Conservation (phyloP, 2,888 invertebrate species). For the Aspidiotus destructor region DNA sequence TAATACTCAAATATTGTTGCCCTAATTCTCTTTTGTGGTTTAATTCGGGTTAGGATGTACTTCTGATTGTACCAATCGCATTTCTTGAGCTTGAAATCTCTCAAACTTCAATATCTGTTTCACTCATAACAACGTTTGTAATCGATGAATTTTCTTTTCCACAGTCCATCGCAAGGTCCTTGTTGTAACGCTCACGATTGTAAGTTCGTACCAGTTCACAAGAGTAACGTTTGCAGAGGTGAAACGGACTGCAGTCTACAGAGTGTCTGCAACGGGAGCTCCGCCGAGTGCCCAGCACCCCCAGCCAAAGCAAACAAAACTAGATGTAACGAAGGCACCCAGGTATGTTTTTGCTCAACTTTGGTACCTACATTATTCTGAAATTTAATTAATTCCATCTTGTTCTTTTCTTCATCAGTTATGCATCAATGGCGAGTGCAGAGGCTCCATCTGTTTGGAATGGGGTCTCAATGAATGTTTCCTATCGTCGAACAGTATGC, state of each 20-base stretch:
- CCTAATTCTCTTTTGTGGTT: too few relatives aligned
- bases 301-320: constrained; percentile 74
- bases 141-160: constrained; percentile 36
- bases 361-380: not conserved
- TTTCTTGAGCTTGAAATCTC: too few relatives aligned
- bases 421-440: constrained; percentile 82
- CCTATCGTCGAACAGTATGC: constrained; percentile 66
- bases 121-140: not conserved
- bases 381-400: not conserved
- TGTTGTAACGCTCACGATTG: constrained; percentile 79
- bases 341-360: constrained; percentile 17
- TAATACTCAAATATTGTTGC: too few relatives aligned
- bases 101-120: too few relatives aligned
- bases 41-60: too few relatives aligned
- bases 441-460: constrained; percentile 87
- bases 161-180: constrained; percentile 92
- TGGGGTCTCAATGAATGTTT: constrained; percentile 95
- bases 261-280: constrained; percentile 73
- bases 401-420: constrained; percentile 46
- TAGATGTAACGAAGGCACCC: constrained; percentile 81
- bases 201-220: constrained; percentile 57
- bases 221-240: constrained; percentile 63
- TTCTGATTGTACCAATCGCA: too few relatives aligned
- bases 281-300: constrained; percentile 80
- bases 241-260: constrained; percentile 84